Conservation (phyloP, 1,140 invertebrate genomes). For the Aleiodes sp. region DNA sequence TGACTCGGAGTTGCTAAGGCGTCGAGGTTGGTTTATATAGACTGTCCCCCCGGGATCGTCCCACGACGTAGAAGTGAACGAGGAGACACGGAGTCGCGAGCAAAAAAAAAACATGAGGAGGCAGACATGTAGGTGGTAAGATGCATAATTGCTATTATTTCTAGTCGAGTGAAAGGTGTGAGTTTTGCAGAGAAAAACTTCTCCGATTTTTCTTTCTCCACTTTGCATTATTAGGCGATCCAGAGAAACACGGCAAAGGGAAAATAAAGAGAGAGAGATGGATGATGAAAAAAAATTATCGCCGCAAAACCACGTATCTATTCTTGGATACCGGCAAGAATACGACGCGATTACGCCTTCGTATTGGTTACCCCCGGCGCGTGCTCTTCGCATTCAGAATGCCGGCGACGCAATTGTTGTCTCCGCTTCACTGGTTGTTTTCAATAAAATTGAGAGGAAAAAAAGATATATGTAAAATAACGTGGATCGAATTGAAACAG, state of each 20-base stretch:
- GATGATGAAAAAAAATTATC: slow-evolving; percentile 17
- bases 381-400: slow-evolving; percentile 16
- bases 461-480: neutral
- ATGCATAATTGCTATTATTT: neutral
- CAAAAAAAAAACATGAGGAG: slow-evolving; percentile 19
- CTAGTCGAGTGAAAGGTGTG: neutral
- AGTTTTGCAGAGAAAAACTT: neutral
- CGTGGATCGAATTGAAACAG: neutral
- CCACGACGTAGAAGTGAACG: slow-evolving; percentile 46
- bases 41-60: slow-evolving; percentile 50
- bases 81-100: neutral
- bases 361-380: slow-evolving; percentile 23
- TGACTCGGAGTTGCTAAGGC: slow-evolving; percentile 44
- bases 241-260: neutral
- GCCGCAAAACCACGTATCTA: slow-evolving; percentile 22
- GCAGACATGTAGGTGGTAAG: neutral
- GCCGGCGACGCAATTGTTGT: slow-evolving; percentile 28
- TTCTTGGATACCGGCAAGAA: slow-evolving; percentile 21
- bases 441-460: neutral
- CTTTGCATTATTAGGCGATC: no score
- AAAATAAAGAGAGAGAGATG: slow-evolving; percentile 6
- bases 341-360: slow-evolving; percentile 36
- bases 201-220: no score
- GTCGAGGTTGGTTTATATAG: slow-evolving; percentile 61
- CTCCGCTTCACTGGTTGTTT: slow-evolving; percentile 17